A percentile compares a stretch with the other conserved stretches of the same genome.
Evolutionary conservation across 1,140 invertebrate genomes (phyloP).

Genomic region (Halictus rubicundus): DNA sequence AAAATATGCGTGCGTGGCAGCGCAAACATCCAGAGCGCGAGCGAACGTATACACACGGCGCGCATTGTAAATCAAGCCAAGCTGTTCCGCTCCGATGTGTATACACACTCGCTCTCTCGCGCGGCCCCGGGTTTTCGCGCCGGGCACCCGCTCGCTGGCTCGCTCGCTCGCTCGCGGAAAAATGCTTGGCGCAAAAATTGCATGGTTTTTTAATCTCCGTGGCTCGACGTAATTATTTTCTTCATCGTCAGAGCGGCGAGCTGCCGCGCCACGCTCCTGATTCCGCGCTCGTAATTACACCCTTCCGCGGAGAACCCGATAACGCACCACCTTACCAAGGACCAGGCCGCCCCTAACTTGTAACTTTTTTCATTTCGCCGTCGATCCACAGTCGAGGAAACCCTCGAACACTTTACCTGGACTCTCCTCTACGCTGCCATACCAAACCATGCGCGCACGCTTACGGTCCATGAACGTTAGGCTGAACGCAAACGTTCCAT

Average conservation of each 20-base stretch:
- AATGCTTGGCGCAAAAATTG: constrained; percentile 39
- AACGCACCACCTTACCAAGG: background rate
- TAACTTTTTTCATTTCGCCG: constrained; percentile 24
- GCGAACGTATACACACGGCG: too few relatives aligned
- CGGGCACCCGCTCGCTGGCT: background rate
- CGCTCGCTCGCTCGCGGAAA: constrained; percentile 5
- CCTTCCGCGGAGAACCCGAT: background rate
- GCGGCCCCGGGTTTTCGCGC: too few relatives aligned
- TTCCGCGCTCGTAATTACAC: constrained; percentile 19
- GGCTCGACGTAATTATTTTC: constrained; percentile 41
- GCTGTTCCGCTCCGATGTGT: too few relatives aligned
- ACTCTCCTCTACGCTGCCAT: too few relatives aligned
- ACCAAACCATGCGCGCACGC: too few relatives aligned
- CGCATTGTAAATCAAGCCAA: too few relatives aligned
- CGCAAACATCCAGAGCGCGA: constrained; percentile 1
- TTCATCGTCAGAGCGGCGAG: constrained; percentile 11
- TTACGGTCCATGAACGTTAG: too few relatives aligned
- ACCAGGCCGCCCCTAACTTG: background rate
- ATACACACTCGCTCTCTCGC: too few relatives aligned
- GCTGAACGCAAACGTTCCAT: too few relatives aligned
- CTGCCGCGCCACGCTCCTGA: background rate
- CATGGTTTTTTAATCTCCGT: constrained; percentile 46
- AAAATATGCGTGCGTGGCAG: constrained; percentile 15
- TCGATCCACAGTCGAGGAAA: background rate
- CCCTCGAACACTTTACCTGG: too few relatives aligned